Percentiles rank a stretch among this genome's conserved stretches.
Evolutionary conservation across 1,140 invertebrate species (phyloP).

Genomic region (Brachionus plicatilis): DNA sequence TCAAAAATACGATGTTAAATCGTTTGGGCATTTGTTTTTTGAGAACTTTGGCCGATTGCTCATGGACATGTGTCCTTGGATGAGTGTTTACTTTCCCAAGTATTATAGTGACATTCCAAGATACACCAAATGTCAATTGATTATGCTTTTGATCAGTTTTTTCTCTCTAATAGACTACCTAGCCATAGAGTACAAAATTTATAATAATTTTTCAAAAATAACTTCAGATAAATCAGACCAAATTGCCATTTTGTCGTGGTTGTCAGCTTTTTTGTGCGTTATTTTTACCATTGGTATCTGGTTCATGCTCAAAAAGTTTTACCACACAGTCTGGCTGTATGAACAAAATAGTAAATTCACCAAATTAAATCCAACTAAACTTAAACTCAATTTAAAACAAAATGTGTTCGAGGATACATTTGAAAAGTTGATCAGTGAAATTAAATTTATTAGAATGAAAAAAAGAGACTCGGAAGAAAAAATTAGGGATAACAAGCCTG

Average conservation of each 20-base stretch:
- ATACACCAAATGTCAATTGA: not conserved
- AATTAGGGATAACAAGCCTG: not conserved
- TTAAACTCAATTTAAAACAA: not conserved
- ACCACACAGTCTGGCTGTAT: not conserved
- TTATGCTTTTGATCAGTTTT: not conserved
- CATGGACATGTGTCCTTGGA: not conserved
- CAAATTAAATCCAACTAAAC: not conserved
- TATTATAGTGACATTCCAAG: conserved; percentile 18
- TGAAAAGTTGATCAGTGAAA: not conserved
- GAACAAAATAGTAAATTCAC: not conserved
- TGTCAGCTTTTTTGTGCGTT: not conserved
- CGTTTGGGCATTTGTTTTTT: conserved; percentile 3
- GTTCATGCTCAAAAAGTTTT: not conserved
- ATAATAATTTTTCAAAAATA: not conserved
- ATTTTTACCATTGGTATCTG: not conserved
- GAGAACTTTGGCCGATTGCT: not conserved
- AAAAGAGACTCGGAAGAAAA: not conserved
- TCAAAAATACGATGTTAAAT: not conserved
- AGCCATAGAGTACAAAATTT: not conserved
- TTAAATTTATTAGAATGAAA: not conserved
- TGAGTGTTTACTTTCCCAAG: not conserved
- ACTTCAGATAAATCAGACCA: not conserved
- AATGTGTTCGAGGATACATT: not conserved
- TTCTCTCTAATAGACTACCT: not conserved
- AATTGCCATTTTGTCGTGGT: not conserved